Conservation (phyloP, 2,888 invertebrate species). For the Dryobota labecula region DNA sequence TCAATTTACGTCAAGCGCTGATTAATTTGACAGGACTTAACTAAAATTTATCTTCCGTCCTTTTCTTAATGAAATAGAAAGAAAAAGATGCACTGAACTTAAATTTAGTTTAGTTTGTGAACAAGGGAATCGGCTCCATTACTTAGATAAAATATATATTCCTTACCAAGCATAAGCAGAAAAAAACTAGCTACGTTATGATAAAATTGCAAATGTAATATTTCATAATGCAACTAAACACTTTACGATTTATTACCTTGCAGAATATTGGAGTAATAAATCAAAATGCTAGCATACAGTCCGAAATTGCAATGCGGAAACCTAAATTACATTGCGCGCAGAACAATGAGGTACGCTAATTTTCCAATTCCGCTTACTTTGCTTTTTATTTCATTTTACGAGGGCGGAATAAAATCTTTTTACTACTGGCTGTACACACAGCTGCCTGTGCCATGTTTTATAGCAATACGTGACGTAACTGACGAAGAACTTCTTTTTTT, state of each 20-base stretch:
- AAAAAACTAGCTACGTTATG: not conserved
- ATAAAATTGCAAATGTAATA: not conserved
- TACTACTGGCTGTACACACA: slow-evolving; percentile 41
- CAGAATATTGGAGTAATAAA: slow-evolving; percentile 27
- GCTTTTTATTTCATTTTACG: slow-evolving; percentile 49
- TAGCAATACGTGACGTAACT: slow-evolving; percentile 34
- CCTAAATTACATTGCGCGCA: slow-evolving; percentile 31
- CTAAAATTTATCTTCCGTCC: too few relatives aligned
- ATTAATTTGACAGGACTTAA: too few relatives aligned
- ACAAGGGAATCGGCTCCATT: too few relatives aligned
- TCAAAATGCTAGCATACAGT: slow-evolving; percentile 26
- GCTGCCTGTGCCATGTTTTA: slow-evolving; percentile 41
- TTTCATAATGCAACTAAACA: slow-evolving; percentile 11
- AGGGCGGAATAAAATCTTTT: slow-evolving; percentile 46
- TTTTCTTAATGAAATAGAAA: too few relatives aligned
- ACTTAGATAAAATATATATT: too few relatives aligned
- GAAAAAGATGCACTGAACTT: too few relatives aligned
- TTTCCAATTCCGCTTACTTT: slow-evolving; percentile 30
- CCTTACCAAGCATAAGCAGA: not conserved
- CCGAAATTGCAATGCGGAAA: slow-evolving; percentile 36
- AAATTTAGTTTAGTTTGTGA: too few relatives aligned
- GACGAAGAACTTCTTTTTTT: slow-evolving; percentile 2
- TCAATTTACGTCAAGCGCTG: too few relatives aligned
- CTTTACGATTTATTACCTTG: slow-evolving; percentile 8
- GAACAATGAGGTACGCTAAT: slow-evolving; percentile 39